phyloP scores from a whole-genome alignment of 2,113 vertebrate genomes.

The Odobenus rosmarus region DNA sequence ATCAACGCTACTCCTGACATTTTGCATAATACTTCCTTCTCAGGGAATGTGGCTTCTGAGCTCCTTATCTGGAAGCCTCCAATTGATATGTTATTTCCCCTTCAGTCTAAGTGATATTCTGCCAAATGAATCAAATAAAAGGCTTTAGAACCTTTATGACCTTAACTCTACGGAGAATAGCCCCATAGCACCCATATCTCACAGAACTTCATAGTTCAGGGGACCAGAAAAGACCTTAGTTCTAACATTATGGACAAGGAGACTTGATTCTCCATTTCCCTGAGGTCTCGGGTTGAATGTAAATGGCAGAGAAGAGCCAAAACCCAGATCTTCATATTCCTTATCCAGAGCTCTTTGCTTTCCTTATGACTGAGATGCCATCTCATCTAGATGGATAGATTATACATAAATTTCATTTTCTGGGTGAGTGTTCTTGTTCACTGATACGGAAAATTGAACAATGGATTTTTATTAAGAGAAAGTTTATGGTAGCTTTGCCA shows the following conservation, averaged over 20 bases:
- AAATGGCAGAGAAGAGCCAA: background rate
- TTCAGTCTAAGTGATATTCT: background rate
- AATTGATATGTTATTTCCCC: background rate
- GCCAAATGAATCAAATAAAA: background rate
- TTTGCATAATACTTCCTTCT: background rate
- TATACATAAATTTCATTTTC: background rate
- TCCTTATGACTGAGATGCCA: background rate
- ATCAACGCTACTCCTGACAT: background rate
- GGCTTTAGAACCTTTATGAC: background rate
- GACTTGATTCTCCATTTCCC: background rate
- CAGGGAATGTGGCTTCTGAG: background rate
- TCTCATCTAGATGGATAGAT: background rate
- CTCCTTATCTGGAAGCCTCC: background rate
- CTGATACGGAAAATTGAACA: slow-evolving; percentile 13
- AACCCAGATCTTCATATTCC: background rate
- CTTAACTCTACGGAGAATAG: background rate
- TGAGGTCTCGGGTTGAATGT: too few relatives aligned
- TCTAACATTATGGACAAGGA: background rate
- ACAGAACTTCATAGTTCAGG: background rate
- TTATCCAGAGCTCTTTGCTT: background rate
- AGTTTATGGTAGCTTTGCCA: background rate
- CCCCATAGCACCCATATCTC: background rate
- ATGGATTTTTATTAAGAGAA: slow-evolving; percentile 2
- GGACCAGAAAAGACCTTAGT: background rate
- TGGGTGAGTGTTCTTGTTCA: background rate